Conservation (phyloP, 2,797 vertebrate genomes). For the Clarias pachynema region DNA sequence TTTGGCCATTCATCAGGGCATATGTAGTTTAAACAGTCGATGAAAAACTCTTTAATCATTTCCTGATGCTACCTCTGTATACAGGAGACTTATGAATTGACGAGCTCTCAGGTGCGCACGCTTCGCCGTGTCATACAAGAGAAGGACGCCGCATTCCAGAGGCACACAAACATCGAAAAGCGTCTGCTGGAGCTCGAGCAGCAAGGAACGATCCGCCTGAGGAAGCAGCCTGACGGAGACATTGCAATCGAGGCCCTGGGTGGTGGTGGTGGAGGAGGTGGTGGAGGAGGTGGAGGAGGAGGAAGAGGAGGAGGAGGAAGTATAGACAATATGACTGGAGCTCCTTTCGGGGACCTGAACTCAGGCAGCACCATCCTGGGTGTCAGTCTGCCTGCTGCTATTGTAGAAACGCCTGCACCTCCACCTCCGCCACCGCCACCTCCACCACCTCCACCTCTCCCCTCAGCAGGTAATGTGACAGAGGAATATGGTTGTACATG, state of each 20-base stretch:
- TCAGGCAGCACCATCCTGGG: constrained; percentile 59
- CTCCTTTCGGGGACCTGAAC: constrained; percentile 65
- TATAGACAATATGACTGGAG: constrained; percentile 57
- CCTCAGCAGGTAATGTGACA: constrained; percentile 76
- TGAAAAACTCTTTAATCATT: neutral
- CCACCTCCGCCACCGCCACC: constrained; percentile 81
- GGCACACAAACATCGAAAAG: constrained; percentile 82
- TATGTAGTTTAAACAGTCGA: neutral
- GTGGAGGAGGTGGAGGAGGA: constrained; percentile 36
- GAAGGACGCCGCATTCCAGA: constrained; percentile 92
- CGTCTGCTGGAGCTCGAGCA: constrained; percentile 76
- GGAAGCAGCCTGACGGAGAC: constrained; percentile 78
- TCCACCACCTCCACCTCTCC: constrained; percentile 73
- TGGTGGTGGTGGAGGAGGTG: constrained; percentile 39
- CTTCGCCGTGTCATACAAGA: constrained; percentile 92
- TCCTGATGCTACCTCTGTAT: neutral
- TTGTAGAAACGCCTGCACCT: constrained; percentile 79
- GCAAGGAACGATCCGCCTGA: constrained; percentile 76
- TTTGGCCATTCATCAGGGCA: neutral
- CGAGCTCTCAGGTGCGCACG: constrained; percentile 91
- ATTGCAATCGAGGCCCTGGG: constrained; percentile 75
- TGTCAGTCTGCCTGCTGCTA: constrained; percentile 57
- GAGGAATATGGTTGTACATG: neutral
- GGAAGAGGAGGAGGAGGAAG: constrained; percentile 20
- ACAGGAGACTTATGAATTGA: constrained; percentile 92